phyloP scores from a whole-genome alignment of 2,113 vertebrate genomes.

The Formicarius rufipectus region DNA sequence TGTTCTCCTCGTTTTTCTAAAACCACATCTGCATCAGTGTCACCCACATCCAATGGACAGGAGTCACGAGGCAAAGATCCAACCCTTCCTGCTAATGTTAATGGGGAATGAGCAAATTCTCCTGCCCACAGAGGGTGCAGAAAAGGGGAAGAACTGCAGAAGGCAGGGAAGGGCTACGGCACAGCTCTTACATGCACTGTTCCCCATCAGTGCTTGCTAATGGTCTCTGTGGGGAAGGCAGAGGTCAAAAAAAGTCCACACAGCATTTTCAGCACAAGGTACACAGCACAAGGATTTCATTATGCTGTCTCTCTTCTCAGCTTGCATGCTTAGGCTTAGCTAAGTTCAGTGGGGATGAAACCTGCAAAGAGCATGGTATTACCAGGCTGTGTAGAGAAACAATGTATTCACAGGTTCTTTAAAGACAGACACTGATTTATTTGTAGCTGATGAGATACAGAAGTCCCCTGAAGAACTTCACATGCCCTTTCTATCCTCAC shows the following conservation, averaged over 20 bases:
- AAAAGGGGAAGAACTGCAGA: background rate
- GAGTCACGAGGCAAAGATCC: background rate
- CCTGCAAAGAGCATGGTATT: background rate
- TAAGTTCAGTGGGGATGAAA: background rate
- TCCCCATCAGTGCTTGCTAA: rapidly evolving
- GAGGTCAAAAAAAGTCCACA: background rate
- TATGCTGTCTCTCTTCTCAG: background rate
- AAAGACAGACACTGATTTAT: background rate
- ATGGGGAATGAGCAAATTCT: background rate
- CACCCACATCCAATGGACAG: background rate
- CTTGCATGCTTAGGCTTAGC: background rate
- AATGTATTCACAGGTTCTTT: background rate
- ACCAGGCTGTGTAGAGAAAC: background rate
- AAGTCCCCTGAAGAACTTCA: background rate
- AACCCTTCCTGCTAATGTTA: background rate
- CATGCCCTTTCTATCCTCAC: background rate
- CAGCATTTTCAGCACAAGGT: background rate
- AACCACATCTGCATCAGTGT: background rate
- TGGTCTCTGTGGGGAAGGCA: background rate
- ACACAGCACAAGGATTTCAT: background rate
- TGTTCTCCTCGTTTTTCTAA: background rate
- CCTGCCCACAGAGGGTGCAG: background rate
- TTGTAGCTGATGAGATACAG: background rate
- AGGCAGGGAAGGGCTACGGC: background rate
- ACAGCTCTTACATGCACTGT: rapidly evolving